A percentile compares a stretch with the other conserved stretches of the same genome.
Conservation (phyloP, 92 coral and sea anemone species). For the Pocillopora grandis region DNA sequence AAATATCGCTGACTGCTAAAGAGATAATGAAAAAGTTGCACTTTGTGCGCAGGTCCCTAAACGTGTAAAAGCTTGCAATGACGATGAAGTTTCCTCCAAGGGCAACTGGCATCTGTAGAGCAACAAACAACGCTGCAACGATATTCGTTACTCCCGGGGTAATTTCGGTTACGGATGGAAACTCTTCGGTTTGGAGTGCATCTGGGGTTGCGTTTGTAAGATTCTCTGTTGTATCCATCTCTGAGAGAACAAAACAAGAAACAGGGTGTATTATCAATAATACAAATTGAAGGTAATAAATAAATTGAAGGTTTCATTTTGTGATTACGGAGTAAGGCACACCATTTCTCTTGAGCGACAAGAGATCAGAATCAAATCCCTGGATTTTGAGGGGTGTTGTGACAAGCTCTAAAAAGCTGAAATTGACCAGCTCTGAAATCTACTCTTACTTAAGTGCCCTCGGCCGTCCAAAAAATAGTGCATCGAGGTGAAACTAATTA, state of each 20-base stretch:
- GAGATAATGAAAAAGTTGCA: slow-evolving; percentile 92
- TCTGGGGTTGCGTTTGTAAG: slow-evolving; percentile 20
- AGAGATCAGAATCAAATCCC: neutral
- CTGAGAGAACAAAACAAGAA: slow-evolving; percentile 28
- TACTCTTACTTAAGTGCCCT: neutral
- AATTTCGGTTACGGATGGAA: neutral
- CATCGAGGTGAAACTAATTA: slow-evolving; percentile 48
- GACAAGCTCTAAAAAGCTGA: neutral
- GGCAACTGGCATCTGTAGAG: slow-evolving; percentile 68
- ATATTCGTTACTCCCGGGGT: slow-evolving; percentile 51
- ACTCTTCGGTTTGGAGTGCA: neutral
- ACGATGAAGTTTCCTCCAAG: slow-evolving; percentile 86
- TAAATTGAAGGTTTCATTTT: slow-evolving; percentile 6
- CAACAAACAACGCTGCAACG: slow-evolving; percentile 70
- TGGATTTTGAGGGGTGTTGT: neutral
- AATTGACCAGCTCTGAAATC: neutral
- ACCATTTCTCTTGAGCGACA: neutral
- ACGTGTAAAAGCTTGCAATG: slow-evolving; percentile 83
- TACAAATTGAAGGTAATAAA: slow-evolving; percentile 20
- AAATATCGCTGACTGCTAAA: slow-evolving; percentile 82
- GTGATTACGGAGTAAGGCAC: no score
- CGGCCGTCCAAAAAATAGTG: slow-evolving; percentile 6
- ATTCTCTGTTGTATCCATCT: slow-evolving; percentile 27
- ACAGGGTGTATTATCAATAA: neutral
- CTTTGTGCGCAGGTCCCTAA: slow-evolving; percentile 85